A percentile compares a stretch with the other conserved stretches of the same genome.
These are phyloP conservation scores for Erebia ligea DNA, from an alignment of 2,888 invertebrate genomes.

Conservation along the genomic window DNA sequence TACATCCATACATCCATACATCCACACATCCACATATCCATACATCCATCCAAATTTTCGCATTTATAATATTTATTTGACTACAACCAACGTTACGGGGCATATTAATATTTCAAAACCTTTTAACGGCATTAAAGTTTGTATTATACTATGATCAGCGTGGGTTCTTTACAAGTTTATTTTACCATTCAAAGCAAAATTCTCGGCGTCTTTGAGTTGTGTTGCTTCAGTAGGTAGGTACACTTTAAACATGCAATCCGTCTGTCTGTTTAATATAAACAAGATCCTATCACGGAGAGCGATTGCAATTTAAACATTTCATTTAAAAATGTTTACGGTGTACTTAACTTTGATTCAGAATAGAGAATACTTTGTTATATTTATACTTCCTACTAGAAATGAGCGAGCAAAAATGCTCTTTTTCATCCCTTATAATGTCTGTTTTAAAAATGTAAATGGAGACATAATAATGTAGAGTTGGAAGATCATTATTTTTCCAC, in stretches of 20 bases:
- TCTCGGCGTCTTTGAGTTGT: no score
- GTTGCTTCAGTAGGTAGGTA: neutral
- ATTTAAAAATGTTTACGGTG: neutral
- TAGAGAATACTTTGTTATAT: neutral
- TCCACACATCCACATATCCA: no score
- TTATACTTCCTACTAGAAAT: neutral
- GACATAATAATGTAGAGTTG: neutral
- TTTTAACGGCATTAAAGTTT: no score
- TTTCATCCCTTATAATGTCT: neutral
- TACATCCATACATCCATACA: no score
- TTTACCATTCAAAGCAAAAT: no score
- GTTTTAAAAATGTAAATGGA: neutral
- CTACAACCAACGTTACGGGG: no score
- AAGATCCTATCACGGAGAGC: neutral
- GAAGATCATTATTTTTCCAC: neutral
- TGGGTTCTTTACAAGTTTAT: no score
- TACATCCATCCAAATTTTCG: no score
- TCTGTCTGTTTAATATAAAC: constrained; percentile 2
- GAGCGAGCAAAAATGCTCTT: neutral
- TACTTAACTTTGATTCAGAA: neutral
- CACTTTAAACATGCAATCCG: neutral
- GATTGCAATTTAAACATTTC: neutral
- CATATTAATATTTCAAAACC: no score
- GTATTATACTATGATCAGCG: no score
- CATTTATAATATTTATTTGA: no score